A percentile compares a stretch with the other conserved stretches of the same genome.
phyloP scores from a whole-genome alignment of 1,140 invertebrate genomes.

The Hypsibius dujardini region DNA sequence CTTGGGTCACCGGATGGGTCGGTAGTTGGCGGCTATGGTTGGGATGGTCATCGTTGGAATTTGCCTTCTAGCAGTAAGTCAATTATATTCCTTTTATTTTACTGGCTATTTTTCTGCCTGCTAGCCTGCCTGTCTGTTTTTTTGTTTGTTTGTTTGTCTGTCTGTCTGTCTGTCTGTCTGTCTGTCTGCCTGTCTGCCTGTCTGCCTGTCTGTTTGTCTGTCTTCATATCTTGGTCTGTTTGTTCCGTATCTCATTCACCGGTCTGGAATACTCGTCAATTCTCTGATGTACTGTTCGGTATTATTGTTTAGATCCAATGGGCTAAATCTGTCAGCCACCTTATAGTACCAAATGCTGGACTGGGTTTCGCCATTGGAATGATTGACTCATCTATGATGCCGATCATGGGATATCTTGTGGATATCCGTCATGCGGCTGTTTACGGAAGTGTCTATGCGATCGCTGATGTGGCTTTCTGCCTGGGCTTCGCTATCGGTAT shows the following conservation, averaged over 20 bases:
- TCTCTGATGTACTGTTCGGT: too few relatives aligned
- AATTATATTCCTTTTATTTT: too few relatives aligned
- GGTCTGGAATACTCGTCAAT: too few relatives aligned
- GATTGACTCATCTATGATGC: slow-evolving; percentile 99
- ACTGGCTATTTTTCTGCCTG: too few relatives aligned
- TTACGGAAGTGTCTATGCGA: slow-evolving; percentile 91
- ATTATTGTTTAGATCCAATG: slow-evolving; percentile 60
- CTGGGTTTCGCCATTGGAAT: slow-evolving; percentile 92
- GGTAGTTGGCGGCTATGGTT: slow-evolving; percentile 80
- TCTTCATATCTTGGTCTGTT: too few relatives aligned
- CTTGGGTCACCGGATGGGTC: slow-evolving; percentile 84
- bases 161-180: too few relatives aligned
- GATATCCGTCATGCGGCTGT: slow-evolving; percentile 85
- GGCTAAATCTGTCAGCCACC: slow-evolving; percentile 63
- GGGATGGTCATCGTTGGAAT: slow-evolving; percentile 86
- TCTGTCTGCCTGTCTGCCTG: too few relatives aligned
- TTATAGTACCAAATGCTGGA: slow-evolving; percentile 87
- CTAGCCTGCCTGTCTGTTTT: too few relatives aligned
- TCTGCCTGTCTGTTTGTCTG: too few relatives aligned
- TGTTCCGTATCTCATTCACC: too few relatives aligned
- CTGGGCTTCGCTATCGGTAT: slow-evolving; percentile 83
- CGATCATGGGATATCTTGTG: slow-evolving; percentile 81
- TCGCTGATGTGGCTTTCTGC: slow-evolving; percentile 96
- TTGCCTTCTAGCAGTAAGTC: slow-evolving; percentile 55
- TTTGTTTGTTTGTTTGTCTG: too few relatives aligned